Base-by-base conservation (phyloP, 2,113 vertebrate species). In the Gavialis gangeticus region DNA sequence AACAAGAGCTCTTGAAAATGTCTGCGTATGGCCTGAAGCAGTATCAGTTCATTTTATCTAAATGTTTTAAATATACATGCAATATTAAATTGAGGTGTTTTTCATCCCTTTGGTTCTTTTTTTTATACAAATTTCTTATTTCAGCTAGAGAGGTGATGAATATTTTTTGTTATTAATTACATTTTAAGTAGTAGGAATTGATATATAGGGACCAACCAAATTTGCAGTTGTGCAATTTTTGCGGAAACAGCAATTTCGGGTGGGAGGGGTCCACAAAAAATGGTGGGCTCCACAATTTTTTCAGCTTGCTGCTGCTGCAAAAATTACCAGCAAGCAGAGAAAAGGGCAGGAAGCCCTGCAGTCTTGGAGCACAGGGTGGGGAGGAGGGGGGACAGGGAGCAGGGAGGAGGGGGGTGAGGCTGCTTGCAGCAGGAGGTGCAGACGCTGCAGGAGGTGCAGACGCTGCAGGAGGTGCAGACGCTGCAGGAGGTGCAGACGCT, bases 51-150 rank as follows among this genome's bases (percentile, higher is more conserved):
- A 82, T 93, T 91, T 85, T 59, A 85, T 73, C 54, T 69, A 93
- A 93, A 75, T 90, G 83, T 71, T 92, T 91, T 56, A 92, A 93
- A 91, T 78, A 93, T 69, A 89, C 22, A 56, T 82, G 83, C 60
- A 89, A 81, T 86, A 34, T 14, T 62, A 75, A 90, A 69, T 75
- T 75, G 16, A 66, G 63, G 2, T 60, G 19, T 75, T 85, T 93
- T 81, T 87, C 3, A 78, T 84, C 63, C 14, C 19, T 9, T 75
- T 63, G 14, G 14, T 89, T 87, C 83, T 85, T 46, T 7, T 90
- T 56, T 85, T 82, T 21, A 69, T 34, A 69, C 2, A 77, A 76
- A 64, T 77, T 79, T 92, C 64, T 12, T 82, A 3, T 82, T 93
- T 94, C 27, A 59, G 24, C 2, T 58, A 69, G 27, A 3, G 2